phyloP scores from a whole-genome alignment of 2,797 vertebrate species.

The Peromyscus attwateri region DNA sequence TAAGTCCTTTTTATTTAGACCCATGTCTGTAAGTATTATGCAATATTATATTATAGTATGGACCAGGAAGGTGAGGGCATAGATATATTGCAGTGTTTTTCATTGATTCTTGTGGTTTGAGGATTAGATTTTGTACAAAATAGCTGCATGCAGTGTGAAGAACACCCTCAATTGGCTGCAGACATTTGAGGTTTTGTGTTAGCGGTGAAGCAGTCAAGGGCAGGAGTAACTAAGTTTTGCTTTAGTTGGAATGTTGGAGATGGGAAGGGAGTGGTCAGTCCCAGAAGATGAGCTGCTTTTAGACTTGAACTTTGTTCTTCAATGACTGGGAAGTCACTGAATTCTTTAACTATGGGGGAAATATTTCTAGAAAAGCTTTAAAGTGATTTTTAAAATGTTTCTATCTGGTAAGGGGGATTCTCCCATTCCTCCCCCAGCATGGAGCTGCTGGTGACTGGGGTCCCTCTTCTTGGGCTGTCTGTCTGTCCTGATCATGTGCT shows the following conservation, averaged over 20 bases:
- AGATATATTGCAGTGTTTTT: neutral
- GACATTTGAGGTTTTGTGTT: neutral
- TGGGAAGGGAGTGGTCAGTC: neutral
- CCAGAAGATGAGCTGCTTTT: neutral
- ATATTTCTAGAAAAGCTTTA: neutral
- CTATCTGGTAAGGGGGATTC: neutral
- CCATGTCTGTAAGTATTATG: neutral
- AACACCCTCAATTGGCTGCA: neutral
- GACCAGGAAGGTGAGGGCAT: neutral
- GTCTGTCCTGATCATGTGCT: neutral
- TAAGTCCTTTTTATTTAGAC: neutral
- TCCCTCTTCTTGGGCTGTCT: neutral
- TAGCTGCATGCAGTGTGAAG: neutral
- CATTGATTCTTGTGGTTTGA: neutral
- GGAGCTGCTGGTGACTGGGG: neutral
- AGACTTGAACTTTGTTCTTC: neutral
- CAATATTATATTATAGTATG: neutral
- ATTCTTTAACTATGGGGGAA: neutral
- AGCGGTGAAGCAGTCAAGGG: neutral
- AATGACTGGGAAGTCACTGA: neutral
- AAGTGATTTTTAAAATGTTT: neutral
- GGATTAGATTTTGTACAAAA: neutral
- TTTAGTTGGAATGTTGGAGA: neutral
- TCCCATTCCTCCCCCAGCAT: fast-evolving
- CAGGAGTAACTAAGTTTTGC: neutral